Percentiles rank a stretch among this genome's conserved stretches.
Conservation (phyloP, 1,140 invertebrate genomes). For the Eriosoma lanigerum region DNA sequence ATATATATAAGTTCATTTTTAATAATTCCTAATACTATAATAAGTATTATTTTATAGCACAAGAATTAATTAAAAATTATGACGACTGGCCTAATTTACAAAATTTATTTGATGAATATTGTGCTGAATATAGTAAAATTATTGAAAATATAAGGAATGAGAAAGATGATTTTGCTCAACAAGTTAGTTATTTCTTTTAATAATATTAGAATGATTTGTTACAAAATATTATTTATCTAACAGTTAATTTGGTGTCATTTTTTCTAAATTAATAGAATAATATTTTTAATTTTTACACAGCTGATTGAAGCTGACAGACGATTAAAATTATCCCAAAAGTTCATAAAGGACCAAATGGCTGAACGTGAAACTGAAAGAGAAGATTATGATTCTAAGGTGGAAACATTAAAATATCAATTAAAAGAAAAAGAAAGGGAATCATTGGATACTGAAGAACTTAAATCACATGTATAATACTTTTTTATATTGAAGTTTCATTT, state of each 20-base stretch:
- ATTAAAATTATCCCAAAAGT: constrained; percentile 4
- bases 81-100: constrained; percentile 34
- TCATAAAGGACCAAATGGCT: constrained; percentile 37
- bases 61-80: constrained; percentile 41
- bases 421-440: constrained; percentile 40
- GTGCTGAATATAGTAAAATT: constrained; percentile 19
- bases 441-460: constrained; percentile 17
- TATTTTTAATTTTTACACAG: neutral
- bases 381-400: constrained; percentile 20
- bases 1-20: neutral
- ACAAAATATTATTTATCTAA: no score
- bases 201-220: no score
- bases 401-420: constrained; percentile 26
- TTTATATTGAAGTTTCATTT: neutral
- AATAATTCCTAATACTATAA: neutral
- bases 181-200: neutral
- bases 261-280: neutral
- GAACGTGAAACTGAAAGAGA: constrained; percentile 47
- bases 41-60: constrained; percentile 17
- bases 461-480: constrained; percentile 18
- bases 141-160: constrained; percentile 31
- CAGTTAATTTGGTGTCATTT: no score
- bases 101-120: constrained; percentile 27
- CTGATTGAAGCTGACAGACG: constrained; percentile 29
- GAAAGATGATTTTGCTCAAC: constrained; percentile 44